Conservation (phyloP, 2,797 vertebrate species). For the Onychomys arenicola region DNA sequence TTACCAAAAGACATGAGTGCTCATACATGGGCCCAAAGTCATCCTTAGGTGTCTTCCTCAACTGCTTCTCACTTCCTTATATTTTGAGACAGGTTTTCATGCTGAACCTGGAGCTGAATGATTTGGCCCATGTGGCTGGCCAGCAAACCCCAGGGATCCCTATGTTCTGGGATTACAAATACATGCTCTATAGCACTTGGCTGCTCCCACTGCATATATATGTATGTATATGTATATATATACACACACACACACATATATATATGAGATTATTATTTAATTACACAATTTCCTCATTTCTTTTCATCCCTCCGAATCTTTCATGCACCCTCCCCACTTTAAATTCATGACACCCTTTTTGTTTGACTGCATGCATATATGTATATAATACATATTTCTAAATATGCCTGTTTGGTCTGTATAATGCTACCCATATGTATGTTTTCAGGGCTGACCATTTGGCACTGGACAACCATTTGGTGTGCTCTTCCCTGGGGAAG, state of each 20-base stretch:
- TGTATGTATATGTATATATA: not conserved
- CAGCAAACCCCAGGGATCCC: not conserved
- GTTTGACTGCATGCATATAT: not conserved
- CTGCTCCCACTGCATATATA: no score
- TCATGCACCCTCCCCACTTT: not conserved
- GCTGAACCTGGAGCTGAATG: not conserved
- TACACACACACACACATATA: no score
- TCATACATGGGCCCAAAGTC: not conserved
- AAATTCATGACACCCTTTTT: not conserved
- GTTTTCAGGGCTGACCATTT: not conserved
- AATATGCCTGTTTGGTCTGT: not conserved
- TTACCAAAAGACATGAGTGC: not conserved
- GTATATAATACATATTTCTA: not conserved
- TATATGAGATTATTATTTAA: not conserved
- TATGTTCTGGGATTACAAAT: not conserved
- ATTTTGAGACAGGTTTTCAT: not conserved
- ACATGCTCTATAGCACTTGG: not conserved
- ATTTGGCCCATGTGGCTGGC: not conserved
- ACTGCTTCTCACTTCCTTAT: not conserved
- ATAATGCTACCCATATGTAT: not conserved
- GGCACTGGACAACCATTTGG: not conserved
- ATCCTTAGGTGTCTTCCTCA: not conserved
- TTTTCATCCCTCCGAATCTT: not conserved
- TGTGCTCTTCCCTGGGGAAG: not conserved
- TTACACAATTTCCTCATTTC: not conserved